Evolutionary conservation across 2,113 vertebrate species (phyloP), one percentile per base, ranked within the genome.

Genomic region (Archocentrus centrarchus): DNA sequence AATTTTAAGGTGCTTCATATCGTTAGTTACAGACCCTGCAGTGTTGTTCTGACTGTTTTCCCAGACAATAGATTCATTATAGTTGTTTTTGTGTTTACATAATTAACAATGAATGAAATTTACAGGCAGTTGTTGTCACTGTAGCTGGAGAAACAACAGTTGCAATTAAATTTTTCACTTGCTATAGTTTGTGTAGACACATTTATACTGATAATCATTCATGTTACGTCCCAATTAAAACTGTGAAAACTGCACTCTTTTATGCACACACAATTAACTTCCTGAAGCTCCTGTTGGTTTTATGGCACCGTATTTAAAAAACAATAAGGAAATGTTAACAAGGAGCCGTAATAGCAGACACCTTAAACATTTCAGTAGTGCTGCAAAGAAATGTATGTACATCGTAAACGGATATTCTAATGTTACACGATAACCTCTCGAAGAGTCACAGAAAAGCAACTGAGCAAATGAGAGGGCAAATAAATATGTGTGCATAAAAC

Each of bases 341-440:
- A 75, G 73, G 64, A 53, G 63, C 18, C 18, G 47, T 11, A 47
- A 77, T n/a, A 61, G 32, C 63, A 59, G 32, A 50, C 75, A 79
- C 30, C 8, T 35, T 37, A 2, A 82, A 86, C 8, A 37, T 11
- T 62, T 89, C 30, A 24, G 76, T 27, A 60, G 79, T 11, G 78
- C 7, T 59, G 64, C 75, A 50, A 41, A 27, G 39, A 86, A 73
- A 68, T 47, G 10, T 27, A 47, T 7, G 14, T 44, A 47, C 39
- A 80, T 85, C 44, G 32, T 75, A 37, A 32, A 77, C 37, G 47
- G 59, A 83, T 11, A 55, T 77, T 62, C 77, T 84, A 83, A 55
- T 75, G 73, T 13, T 81, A 32, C 39, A 35, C n/a, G 60, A 70
- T 66, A 14, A 68, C 13, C 66, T 61, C 20, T 9, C 15, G 55